Evolutionary conservation across 2,888 invertebrate genomes (phyloP).

Genomic region (Tetheella fluctuosa): DNA sequence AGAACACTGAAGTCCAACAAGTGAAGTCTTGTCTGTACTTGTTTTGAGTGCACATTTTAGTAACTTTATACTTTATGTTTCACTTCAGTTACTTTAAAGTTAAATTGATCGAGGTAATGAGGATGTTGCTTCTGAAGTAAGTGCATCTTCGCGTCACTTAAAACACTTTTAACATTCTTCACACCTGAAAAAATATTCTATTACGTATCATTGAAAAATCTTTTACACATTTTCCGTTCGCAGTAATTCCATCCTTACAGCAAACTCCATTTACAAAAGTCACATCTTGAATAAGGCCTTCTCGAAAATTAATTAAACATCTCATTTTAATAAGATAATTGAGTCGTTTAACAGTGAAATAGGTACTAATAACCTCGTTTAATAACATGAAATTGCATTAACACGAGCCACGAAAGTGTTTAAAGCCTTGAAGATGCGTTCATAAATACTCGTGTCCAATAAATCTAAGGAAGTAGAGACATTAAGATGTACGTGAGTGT

Average conservation of each 20-base stretch:
- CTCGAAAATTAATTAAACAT: background rate
- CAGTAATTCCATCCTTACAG: background rate
- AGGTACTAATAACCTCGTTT: constrained; percentile 12
- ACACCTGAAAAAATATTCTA: no score
- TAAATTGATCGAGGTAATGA: constrained; percentile 3
- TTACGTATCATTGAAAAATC: background rate
- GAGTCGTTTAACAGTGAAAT: constrained; percentile 13
- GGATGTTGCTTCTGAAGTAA: background rate
- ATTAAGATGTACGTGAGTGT: constrained; percentile 63
- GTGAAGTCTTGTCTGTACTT: constrained; percentile 17
- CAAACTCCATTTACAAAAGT: background rate
- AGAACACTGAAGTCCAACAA: constrained; percentile 14
- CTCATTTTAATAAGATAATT: constrained; percentile 1
- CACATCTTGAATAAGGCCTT: background rate
- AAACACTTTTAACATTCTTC: no score
- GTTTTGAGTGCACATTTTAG: constrained; percentile 16
- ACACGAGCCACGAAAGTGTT: constrained; percentile 17
- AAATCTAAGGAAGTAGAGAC: constrained; percentile 63
- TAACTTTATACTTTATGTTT: constrained; percentile 22
- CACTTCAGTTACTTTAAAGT: constrained; percentile 12
- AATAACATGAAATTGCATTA: constrained; percentile 22
- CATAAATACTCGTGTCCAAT: constrained; percentile 65
- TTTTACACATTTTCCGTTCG: background rate
- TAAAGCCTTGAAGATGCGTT: constrained; percentile 39
- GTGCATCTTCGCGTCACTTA: no score